Evolutionary conservation across 2,888 invertebrate species (phyloP), one percentile per base, ranked within the genome.

Genomic region (Caenorhabditis zanzibari): DNA sequence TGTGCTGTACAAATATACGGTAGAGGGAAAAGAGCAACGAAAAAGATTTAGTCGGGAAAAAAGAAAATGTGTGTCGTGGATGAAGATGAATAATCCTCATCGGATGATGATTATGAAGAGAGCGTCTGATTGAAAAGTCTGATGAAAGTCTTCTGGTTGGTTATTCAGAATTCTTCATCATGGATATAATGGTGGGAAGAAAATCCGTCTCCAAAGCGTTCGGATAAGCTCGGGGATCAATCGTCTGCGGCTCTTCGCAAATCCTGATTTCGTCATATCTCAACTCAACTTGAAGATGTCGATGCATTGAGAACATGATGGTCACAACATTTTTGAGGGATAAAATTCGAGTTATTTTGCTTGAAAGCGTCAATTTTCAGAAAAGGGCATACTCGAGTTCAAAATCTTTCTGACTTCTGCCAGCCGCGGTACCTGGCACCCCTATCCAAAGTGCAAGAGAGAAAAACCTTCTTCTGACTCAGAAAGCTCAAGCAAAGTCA

Each of bases 181-280:
- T 41, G 47, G 28, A 75, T 75, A 44, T 64, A 66, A 56, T 32
- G 22, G 47, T 35, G 44, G 54, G 32, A 59, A 76, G 52, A 58
- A 58, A 44, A 68, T 68, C 35, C 22, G 47, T 64, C 16, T 35
- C 5, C 28, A 28, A 56, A 61, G 71, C 64, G 63, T 72, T 72
- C 71, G 52, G 71, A 64, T 79, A 49, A 79, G 41, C 79, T 61
- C 16, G 49, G n/a, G n/a, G 69, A 68, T 76, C 71, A 77, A 77
- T 38, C 61, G 49, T 35, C 38, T 44, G 64, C 35, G 12, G 32
- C 19, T 19, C 28, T 35, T 38, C 49, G 28, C 49, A 38, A 56
- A n/a, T 19, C 52, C 41, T 6, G 0, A 6, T 69, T 69, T 64
- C 28, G 56, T 68, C 68, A 59, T 49, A 49, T 59, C 49, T 47